Base-by-base conservation (phyloP, 2,888 invertebrate genomes). In the Napeogenes inachia region DNA sequence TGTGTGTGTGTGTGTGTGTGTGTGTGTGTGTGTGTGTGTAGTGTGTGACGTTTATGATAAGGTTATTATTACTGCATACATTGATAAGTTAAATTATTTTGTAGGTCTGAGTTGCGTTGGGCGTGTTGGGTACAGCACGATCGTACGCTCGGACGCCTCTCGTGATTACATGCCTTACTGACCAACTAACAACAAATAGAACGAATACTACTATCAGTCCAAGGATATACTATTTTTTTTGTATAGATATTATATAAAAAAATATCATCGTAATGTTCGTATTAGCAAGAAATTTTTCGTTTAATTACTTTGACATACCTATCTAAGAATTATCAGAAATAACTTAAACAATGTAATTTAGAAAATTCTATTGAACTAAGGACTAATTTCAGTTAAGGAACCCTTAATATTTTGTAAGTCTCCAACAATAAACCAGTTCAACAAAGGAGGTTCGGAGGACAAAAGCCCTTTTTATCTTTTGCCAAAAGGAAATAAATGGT, bases 161-260 rank as follows among this genome's bases (percentile, higher is more conserved):
- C 80, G 79, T 82, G 80, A 87, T 86, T 83, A 82, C 77, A 83
- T 78, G 84, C 75, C 79, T 83, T 78, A 80, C 78, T 86, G 79
- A 81, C 85, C 83, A 80, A 84, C 81, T 81, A 82, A 82, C 76
- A 75, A 79, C 76, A 76, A 75, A 74, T 75, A 71, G 78, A 82
- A 78, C 76, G 79, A 70, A 50, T 64, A 64, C 62, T 59, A 59
- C 60, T 54, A 60, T 50, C 21, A 60, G 30, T 35, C 45, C 57
- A 62, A 46, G 46, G 53, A 45, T 56, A 45, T 62, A 45, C 35
- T 58, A 21, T 21, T 56, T 32, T 33, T 32, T 21, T 21, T 3
- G 45, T 54, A 45, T 35, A 54, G n/a, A 6, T 46, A 32, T 54
- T n/a, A 54, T 47, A 2, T n/a, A n/a, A 13, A 35, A 6, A 5